Conservation (phyloP, 2,113 vertebrate genomes). For the Epinephelus lanceolatus region DNA sequence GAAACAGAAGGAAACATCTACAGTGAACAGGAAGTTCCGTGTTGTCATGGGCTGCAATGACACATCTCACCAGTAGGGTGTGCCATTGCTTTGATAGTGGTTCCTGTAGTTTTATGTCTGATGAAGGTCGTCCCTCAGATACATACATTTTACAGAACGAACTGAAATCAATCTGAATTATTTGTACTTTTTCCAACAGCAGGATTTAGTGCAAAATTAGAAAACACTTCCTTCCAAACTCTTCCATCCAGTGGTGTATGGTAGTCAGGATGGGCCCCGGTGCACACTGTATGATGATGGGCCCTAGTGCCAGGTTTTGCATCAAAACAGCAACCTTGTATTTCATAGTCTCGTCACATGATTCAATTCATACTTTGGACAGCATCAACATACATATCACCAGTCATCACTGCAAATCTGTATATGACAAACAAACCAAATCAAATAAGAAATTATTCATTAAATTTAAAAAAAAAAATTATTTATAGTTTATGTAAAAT, state of each 20-base stretch:
- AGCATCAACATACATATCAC: too few relatives aligned
- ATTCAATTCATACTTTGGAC: too few relatives aligned
- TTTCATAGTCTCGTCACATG: too few relatives aligned
- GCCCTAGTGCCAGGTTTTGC: too few relatives aligned
- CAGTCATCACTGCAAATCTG: too few relatives aligned
- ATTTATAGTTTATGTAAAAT: too few relatives aligned
- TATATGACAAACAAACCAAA: too few relatives aligned
- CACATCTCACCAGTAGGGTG: slow-evolving; percentile 24
- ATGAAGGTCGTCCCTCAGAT: neutral
- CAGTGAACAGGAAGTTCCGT: slow-evolving; percentile 52
- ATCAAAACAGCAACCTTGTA: too few relatives aligned
- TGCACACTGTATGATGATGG: too few relatives aligned
- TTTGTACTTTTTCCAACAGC: neutral
- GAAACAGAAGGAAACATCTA: neutral
- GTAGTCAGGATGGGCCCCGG: too few relatives aligned
- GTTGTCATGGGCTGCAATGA: neutral
- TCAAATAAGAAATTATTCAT: too few relatives aligned
- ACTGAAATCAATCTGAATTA: neutral
- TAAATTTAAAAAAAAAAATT: too few relatives aligned
- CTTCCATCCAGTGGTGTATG: neutral
- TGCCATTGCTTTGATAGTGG: neutral
- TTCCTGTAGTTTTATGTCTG: neutral
- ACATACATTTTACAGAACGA: neutral
- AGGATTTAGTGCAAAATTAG: neutral
- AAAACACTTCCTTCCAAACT: neutral